Percentiles rank a stretch among this genome's conserved stretches.
These are phyloP conservation scores for Trichopoda pennipes DNA, from an alignment of 2,888 invertebrate species.

Conservation along the genomic window DNA sequence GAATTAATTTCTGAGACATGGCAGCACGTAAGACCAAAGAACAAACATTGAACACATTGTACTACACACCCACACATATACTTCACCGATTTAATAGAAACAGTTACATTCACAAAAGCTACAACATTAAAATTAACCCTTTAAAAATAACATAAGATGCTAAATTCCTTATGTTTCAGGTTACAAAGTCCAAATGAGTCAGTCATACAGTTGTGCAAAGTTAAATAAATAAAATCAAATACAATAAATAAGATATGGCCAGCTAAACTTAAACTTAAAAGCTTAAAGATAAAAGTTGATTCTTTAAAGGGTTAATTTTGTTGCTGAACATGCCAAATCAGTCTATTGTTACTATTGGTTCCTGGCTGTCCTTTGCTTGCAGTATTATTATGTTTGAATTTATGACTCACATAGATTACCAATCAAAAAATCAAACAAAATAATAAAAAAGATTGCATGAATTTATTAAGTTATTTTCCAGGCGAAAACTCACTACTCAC, in stretches of 20 bases:
- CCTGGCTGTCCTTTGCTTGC: conserved; percentile 44
- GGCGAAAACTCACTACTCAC: conserved; percentile 20
- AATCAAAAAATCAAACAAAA: conserved; percentile 63
- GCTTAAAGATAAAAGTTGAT: background rate
- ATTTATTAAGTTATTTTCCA: conserved; percentile 60
- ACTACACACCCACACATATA: conserved; percentile 56
- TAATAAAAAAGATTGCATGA: conserved; percentile 61
- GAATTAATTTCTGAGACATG: conserved; percentile 70
- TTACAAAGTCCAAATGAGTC: background rate
- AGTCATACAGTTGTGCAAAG: background rate
- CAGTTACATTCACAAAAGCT: conserved; percentile 22
- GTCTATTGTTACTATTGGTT: conserved; percentile 51
- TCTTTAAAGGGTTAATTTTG: conserved; percentile 44
- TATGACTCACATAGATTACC: conserved; percentile 68
- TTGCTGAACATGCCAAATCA: conserved; percentile 58
- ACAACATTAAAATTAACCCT: conserved; percentile 39
- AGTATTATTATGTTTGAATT: conserved; percentile 59
- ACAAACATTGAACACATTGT: conserved; percentile 51
- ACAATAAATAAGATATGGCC: no score
- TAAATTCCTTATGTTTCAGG: background rate
- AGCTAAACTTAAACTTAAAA: no score
- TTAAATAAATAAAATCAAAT: background rate
- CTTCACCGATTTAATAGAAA: conserved; percentile 22
- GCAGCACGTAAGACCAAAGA: conserved; percentile 63
- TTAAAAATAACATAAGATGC: background rate